These are phyloP conservation scores for Lates japonicus DNA, from an alignment of 2,797 vertebrate genomes.

Conservation along the genomic window DNA sequence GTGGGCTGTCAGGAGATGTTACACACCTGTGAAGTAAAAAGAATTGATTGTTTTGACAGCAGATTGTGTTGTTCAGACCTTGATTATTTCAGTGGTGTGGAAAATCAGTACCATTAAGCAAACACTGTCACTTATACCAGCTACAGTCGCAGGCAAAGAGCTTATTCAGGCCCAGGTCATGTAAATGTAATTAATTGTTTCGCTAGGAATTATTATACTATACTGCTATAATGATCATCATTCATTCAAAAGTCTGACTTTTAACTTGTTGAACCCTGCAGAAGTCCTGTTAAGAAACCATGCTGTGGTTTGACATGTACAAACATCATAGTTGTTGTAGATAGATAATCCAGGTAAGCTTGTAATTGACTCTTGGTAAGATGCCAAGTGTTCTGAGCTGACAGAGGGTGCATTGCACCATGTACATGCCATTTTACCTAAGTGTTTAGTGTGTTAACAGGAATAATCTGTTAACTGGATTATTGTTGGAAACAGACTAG, in stretches of 20 bases:
- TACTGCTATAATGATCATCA: background rate
- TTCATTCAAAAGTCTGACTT: background rate
- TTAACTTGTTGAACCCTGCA: background rate
- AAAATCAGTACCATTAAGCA: background rate
- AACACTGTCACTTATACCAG: background rate
- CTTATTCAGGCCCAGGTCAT: background rate
- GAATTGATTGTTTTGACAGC: too few relatives aligned
- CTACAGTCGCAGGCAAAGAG: background rate
- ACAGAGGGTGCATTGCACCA: background rate
- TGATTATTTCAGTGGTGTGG: too few relatives aligned
- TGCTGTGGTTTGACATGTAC: background rate
- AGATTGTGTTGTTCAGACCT: background rate
- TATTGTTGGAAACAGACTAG: background rate
- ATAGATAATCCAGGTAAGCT: background rate
- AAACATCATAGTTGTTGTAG: background rate
- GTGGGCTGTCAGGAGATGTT: too few relatives aligned
- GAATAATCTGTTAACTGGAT: background rate
- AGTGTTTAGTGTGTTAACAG: background rate
- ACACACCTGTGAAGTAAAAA: too few relatives aligned
- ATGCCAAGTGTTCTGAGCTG: background rate
- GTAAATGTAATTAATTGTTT: background rate
- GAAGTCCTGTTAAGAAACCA: background rate
- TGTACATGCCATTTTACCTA: background rate
- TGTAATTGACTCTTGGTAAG: background rate
- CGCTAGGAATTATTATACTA: background rate